Percentiles rank a stretch among this genome's conserved stretches.
These are phyloP conservation scores for Poeciliopsis gracilis DNA, from an alignment of 2,797 vertebrate genomes.

Conservation along the genomic window DNA sequence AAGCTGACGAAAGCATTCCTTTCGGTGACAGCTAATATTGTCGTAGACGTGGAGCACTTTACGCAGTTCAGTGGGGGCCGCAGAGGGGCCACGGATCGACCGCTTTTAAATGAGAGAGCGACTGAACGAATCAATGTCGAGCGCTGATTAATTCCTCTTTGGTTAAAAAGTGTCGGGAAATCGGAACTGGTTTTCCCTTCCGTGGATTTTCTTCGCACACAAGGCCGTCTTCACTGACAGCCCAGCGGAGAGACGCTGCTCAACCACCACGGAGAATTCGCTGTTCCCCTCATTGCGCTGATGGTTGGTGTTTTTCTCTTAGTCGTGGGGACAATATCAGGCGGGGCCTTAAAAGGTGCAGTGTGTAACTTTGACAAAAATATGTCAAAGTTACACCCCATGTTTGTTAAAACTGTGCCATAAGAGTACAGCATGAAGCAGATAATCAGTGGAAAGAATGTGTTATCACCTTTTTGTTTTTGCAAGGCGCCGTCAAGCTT, in stretches of 20 bases:
- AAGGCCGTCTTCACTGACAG: not conserved
- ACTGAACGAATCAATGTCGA: constrained; percentile 12
- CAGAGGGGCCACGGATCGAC: constrained; percentile 14
- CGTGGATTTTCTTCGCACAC: constrained; percentile 6
- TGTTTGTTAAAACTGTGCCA: too few species aligned
- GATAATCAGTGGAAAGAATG: too few species aligned
- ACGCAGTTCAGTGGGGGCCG: constrained; percentile 30
- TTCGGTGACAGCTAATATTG: constrained; percentile 52
- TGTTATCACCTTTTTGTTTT: not conserved
- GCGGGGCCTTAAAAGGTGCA: too few species aligned
- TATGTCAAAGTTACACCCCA: too few species aligned
- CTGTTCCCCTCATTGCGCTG: constrained; percentile 32
- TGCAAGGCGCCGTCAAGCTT: not conserved
- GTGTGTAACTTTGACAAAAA: too few species aligned
- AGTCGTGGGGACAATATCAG: too few species aligned
- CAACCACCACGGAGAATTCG: constrained; percentile 23
- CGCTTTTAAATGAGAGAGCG: constrained; percentile 24
- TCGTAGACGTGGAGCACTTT: constrained; percentile 39
- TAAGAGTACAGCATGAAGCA: too few species aligned
- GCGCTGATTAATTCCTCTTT: constrained; percentile 9
- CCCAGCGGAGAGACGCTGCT: constrained; percentile 10
- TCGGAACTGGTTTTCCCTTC: constrained; percentile 2
- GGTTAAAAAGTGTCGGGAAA: not conserved
- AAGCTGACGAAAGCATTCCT: constrained; percentile 58
- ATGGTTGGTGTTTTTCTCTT: constrained; percentile 15